Evolutionary conservation across 2,113 vertebrate genomes (phyloP).

Genomic region (Mugil cephalus): DNA sequence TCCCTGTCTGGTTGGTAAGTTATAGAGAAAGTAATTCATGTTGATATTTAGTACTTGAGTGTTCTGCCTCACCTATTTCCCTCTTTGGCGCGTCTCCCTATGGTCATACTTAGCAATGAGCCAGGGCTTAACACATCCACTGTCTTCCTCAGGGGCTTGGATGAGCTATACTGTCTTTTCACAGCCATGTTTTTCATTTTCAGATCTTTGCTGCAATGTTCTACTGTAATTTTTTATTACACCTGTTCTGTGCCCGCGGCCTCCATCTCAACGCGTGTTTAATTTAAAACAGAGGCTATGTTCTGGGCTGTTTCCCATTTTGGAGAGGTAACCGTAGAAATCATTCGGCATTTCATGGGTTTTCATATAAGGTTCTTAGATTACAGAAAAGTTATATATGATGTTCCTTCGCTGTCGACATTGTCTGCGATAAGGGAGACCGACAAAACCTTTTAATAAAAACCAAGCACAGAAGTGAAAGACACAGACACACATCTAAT

Average conservation of each 20-base stretch:
- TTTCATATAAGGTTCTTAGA: slow-evolving; percentile 68
- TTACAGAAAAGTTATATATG: slow-evolving; percentile 64
- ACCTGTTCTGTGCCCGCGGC: slow-evolving; percentile 37
- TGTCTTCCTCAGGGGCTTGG: slow-evolving; percentile 36
- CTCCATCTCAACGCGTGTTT: slow-evolving; percentile 42
- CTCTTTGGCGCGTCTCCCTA: slow-evolving; percentile 32
- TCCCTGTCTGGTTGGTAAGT: slow-evolving; percentile 40
- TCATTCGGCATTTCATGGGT: slow-evolving; percentile 51
- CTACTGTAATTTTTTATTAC: slow-evolving; percentile 58
- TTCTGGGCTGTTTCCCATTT: slow-evolving; percentile 39
- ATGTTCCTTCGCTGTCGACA: slow-evolving; percentile 65
- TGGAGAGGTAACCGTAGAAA: slow-evolving; percentile 23
- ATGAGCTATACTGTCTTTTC: slow-evolving; percentile 39
- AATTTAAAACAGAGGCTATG: slow-evolving; percentile 58
- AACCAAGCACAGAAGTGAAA: slow-evolving; percentile 25
- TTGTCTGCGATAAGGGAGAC: slow-evolving; percentile 52
- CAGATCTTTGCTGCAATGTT: slow-evolving; percentile 37
- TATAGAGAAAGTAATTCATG: slow-evolving; percentile 32
- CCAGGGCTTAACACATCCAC: slow-evolving; percentile 26
- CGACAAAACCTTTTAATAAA: slow-evolving; percentile 73
- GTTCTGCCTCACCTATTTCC: slow-evolving; percentile 31
- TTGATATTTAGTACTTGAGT: slow-evolving; percentile 27
- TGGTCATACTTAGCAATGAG: slow-evolving; percentile 50
- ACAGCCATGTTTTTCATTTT: slow-evolving; percentile 46
- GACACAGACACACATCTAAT: slow-evolving; percentile 50